These are phyloP conservation scores for Pristionchus japonicus DNA, from an alignment of 2,888 invertebrate genomes.

Conservation along the genomic window DNA sequence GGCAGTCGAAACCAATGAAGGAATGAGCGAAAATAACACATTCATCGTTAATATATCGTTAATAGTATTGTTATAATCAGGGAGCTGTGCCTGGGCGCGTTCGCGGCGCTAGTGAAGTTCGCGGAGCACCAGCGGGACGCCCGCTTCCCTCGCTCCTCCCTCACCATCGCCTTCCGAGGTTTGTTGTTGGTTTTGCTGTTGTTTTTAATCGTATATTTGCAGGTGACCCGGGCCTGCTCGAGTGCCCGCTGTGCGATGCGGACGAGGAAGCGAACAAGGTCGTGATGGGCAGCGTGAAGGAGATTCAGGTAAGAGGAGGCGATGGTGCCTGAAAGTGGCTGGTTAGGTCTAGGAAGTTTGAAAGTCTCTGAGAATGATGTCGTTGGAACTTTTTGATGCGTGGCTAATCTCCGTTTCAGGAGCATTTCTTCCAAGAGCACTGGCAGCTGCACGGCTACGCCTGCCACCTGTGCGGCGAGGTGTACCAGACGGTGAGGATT, in stretches of 20 bases:
- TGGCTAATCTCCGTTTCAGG: background rate
- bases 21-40: too few species aligned
- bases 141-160: background rate
- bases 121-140: background rate
- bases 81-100: background rate
- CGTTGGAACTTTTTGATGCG: background rate
- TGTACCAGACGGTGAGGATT: constrained; percentile 5
- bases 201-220: too few species aligned
- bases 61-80: too few species aligned
- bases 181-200: too few species aligned
- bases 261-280: background rate
- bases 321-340: too few species aligned
- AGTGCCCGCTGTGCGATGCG: background rate
- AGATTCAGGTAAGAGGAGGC: background rate
- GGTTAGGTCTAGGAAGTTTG: too few species aligned
- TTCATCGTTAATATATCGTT: too few species aligned
- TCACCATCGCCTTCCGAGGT: too few species aligned
- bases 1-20: too few species aligned
- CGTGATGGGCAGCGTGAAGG: background rate
- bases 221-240: background rate
- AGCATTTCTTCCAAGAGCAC: constrained; percentile 2
- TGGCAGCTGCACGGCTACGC: constrained; percentile 44
- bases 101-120: background rate
- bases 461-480: constrained; percentile 28
- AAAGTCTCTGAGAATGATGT: too few species aligned